Percentiles rank a stretch among this genome's conserved stretches.
phyloP scores from a whole-genome alignment of 2,888 invertebrate genomes.

The Tetramorium bicarinatum region DNA sequence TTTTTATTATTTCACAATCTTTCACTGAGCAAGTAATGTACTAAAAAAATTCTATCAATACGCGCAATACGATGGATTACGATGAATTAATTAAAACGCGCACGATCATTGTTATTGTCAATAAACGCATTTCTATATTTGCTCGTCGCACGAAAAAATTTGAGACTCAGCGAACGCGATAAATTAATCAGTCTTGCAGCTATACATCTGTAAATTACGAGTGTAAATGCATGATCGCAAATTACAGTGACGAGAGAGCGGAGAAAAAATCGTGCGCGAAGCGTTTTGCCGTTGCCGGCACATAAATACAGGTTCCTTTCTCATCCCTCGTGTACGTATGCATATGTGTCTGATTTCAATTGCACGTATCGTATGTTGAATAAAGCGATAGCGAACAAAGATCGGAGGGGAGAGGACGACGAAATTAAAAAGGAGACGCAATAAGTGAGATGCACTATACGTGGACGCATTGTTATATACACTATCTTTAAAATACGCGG shows the following conservation, averaged over 20 bases:
- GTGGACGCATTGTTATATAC: neutral
- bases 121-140: neutral
- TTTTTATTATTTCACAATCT: neutral
- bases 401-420: conserved; percentile 11
- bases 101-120: neutral
- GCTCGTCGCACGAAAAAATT: neutral
- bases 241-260: conserved; percentile 46
- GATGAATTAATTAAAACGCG: neutral
- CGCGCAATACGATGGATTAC: neutral
- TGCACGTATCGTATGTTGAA: conserved; percentile 64
- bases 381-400: conserved; percentile 47
- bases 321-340: neutral
- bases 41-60: neutral
- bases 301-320: neutral
- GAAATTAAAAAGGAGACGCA: conserved; percentile 62
- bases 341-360: conserved; percentile 62
- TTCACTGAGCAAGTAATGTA: neutral
- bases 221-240: conserved; percentile 48
- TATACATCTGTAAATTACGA: conserved; percentile 54
- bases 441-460: conserved; percentile 9
- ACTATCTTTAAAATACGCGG: neutral
- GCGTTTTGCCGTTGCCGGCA: conserved; percentile 35
- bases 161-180: too few relatives aligned
- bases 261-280: conserved; percentile 17
- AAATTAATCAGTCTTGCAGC: conserved; percentile 1